Percentiles rank a stretch among this genome's conserved stretches.
Evolutionary conservation across 2,113 vertebrate species (phyloP).

Genomic region (Nestor notabilis): DNA sequence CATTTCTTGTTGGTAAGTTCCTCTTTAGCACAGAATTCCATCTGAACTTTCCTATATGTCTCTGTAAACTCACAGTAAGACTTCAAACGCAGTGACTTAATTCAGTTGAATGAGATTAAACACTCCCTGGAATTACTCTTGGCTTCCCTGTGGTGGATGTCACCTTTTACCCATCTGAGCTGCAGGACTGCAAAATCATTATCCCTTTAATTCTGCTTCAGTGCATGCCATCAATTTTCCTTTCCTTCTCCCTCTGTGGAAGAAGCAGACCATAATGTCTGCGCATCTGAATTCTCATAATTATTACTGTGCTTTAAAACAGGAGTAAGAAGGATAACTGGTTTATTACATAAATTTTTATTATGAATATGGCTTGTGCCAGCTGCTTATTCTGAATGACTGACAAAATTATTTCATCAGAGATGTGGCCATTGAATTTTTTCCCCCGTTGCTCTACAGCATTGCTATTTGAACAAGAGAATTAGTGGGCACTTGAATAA

Average conservation of each 20-base stretch:
- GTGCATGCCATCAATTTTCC: constrained; percentile 6
- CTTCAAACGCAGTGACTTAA: constrained; percentile 4
- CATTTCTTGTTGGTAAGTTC: neutral
- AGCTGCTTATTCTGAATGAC: neutral
- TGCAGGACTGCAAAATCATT: neutral
- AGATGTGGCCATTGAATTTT: neutral
- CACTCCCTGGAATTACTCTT: neutral
- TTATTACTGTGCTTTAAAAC: neutral
- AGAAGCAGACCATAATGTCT: neutral
- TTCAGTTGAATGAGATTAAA: constrained; percentile 41
- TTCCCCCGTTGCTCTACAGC: neutral
- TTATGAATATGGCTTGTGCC: neutral
- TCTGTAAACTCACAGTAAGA: neutral
- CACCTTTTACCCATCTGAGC: neutral
- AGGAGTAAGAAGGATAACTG: neutral
- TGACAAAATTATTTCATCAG: constrained; percentile 20
- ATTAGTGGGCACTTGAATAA: constrained; percentile 30
- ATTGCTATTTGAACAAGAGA: neutral
- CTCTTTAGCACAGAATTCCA: neutral
- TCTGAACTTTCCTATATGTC: neutral
- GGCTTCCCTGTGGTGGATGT: neutral
- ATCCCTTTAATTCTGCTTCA: neutral
- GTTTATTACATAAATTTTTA: neutral
- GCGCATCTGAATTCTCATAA: neutral
- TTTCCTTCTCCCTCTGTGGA: neutral